Base-by-base conservation (phyloP, 2,888 invertebrate species). In the Chirona hameri region DNA sequence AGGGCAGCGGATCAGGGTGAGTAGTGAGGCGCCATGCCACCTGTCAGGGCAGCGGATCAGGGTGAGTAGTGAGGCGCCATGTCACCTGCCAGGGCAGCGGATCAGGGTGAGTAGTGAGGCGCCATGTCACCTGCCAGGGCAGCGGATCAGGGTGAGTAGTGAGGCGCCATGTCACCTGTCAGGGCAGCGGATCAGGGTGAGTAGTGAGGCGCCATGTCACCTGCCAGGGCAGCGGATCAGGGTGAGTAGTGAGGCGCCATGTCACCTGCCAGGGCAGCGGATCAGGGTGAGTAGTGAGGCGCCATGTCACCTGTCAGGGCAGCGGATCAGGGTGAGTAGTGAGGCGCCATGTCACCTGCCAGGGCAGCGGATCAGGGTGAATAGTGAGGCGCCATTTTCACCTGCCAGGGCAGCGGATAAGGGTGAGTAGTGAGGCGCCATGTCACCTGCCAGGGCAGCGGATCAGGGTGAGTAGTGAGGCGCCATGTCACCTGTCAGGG, bases 151-250 rank as follows among this genome's bases (percentile, higher is more conserved):
- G 91, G 90, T 87, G 93, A 93, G 87, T 94, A 93, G 81, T 90
- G 90, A 21, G 92, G 90, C 21, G 92, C 91, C 89, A 92, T 91
- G 86, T 94, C 93, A 86, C 93, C 94, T 94, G 86, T 7, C 39
- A 69, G 88, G 89, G 85, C 72, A 96, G 88, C 55, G 91, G 86
- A 60, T n/a, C n/a, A n/a, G n/a, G 91, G 90, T 87, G 93, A 93
- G 87, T 94, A 93, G 81, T 90, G 90, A 21, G 92, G 90, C 21
- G 92, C 91, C 89, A 92, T 91, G 86, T 94, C 93, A 86, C 93
- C 94, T 94, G 86, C 39, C 39, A 69, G 88, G 89, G 85, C 72
- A 96, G 88, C 55, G 91, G 86, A 60, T n/a, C n/a, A n/a, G n/a
- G 91, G 90, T 87, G 93, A 93, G 87, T 94, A 93, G 81, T 90